Percentiles rank a stretch among this genome's conserved stretches.
These are phyloP conservation scores for Limnephilus auricula DNA, from an alignment of 2,888 invertebrate genomes.

Conservation along the genomic window DNA sequence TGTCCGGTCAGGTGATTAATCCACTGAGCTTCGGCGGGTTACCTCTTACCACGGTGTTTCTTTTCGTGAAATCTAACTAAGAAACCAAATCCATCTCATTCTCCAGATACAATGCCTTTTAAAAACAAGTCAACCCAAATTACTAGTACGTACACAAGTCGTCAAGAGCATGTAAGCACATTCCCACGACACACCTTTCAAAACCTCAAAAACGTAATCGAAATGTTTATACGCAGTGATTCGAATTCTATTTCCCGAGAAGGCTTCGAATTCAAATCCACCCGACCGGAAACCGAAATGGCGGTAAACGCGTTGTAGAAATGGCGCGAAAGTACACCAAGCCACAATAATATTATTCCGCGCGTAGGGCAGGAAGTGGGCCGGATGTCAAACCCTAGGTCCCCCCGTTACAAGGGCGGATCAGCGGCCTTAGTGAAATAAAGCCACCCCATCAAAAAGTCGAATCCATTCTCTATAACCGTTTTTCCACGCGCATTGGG, in stretches of 20 bases:
- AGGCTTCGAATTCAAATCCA: constrained; percentile 44
- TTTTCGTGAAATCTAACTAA: not conserved
- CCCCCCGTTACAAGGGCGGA: not conserved
- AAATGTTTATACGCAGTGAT: constrained; percentile 47
- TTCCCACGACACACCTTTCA: not conserved
- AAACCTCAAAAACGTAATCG: constrained; percentile 43
- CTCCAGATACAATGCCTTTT: not conserved
- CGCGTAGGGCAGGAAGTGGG: constrained; percentile 43
- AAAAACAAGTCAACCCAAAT: not conserved
- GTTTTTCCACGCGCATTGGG: not conserved
- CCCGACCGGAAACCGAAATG: constrained; percentile 53
- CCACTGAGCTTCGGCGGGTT: too few species aligned
- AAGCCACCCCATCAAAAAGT: constrained; percentile 20
- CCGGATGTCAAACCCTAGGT: constrained; percentile 24
- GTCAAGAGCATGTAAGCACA: not conserved
- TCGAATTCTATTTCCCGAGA: constrained; percentile 32
- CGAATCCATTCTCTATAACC: not conserved
- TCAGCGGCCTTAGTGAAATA: not conserved
- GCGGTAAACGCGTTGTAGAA: constrained; percentile 48
- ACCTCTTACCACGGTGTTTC: too few species aligned
- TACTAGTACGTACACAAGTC: not conserved
- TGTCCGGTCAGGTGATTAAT: too few species aligned
- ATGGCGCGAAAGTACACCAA: constrained; percentile 55
- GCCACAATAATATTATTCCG: constrained; percentile 51
- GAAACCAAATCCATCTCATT: not conserved